These are phyloP conservation scores for Pimpla rufipes DNA, from an alignment of 2,888 invertebrate genomes.

Conservation along the genomic window DNA sequence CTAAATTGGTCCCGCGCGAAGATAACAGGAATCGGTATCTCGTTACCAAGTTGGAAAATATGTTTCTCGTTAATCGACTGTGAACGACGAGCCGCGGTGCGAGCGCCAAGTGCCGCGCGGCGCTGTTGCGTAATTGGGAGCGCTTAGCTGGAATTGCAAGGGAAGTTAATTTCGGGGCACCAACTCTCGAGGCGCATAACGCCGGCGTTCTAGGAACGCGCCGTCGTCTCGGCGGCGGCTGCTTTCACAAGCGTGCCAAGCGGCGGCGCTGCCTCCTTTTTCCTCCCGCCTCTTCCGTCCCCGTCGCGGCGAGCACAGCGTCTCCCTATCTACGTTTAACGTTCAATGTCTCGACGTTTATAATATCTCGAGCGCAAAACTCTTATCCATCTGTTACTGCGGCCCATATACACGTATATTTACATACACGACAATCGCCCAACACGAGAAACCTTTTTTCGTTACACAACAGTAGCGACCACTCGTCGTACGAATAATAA, in stretches of 20 bases:
- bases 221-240: slow-evolving; percentile 11
- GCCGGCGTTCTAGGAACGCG: slow-evolving; percentile 47
- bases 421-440: slow-evolving; percentile 12
- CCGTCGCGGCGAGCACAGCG: not conserved
- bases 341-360: slow-evolving; percentile 12
- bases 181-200: slow-evolving; percentile 29
- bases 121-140: slow-evolving; percentile 51
- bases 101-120: not conserved
- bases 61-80: slow-evolving; percentile 24
- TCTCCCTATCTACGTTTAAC: slow-evolving; percentile 12
- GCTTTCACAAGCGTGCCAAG: slow-evolving; percentile 52
- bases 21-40: slow-evolving; percentile 36
- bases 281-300: slow-evolving; percentile 28
- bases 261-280: slow-evolving; percentile 29
- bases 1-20: slow-evolving; percentile 8
- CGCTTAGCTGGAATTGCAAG: slow-evolving; percentile 43
- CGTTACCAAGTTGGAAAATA: not conserved
- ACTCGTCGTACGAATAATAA: slow-evolving; percentile 13
- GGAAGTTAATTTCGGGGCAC: slow-evolving; percentile 60
- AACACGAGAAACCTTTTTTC: slow-evolving; percentile 1
- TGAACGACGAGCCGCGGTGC: slow-evolving; percentile 25
- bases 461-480: slow-evolving; percentile 38
- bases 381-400: slow-evolving; percentile 39
- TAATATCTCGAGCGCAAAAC: slow-evolving; percentile 8
- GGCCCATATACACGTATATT: slow-evolving; percentile 18